A percentile compares a stretch with the other conserved stretches of the same genome.
Evolutionary conservation across 2,888 invertebrate species (phyloP).

Genomic region (Bimastos eiseni): DNA sequence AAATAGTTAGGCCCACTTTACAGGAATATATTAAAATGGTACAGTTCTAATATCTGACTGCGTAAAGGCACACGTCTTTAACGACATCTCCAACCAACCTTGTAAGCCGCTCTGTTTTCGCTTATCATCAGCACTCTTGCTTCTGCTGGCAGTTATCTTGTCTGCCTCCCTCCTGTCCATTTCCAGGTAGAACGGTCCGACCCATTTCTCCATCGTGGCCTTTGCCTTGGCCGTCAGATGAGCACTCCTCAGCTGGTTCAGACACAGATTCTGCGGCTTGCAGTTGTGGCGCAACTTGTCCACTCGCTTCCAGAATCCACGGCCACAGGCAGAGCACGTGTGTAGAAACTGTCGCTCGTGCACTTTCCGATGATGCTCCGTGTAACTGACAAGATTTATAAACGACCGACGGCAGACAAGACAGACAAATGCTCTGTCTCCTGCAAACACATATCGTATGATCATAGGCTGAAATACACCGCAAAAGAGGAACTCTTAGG

Average conservation of each 20-base stretch:
- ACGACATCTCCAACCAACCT: neutral
- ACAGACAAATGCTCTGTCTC: conserved; percentile 19
- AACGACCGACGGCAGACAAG: conserved; percentile 15
- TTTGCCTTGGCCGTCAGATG: conserved; percentile 14
- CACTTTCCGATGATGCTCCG: conserved; percentile 22
- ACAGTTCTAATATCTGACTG: too few species aligned
- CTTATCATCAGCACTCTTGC: neutral
- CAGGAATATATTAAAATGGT: neutral
- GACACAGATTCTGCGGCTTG: conserved; percentile 4
- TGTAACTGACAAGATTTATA: conserved; percentile 13
- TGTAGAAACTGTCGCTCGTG: conserved; percentile 23
- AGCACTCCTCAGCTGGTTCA: conserved; percentile 14
- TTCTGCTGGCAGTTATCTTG: neutral
- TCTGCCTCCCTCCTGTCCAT: conserved; percentile 17
- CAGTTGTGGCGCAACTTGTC: conserved; percentile 10
- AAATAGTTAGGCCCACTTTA: neutral
- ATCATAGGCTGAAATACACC: neutral
- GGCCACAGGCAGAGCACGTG: neutral
- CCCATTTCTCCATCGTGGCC: conserved; percentile 17
- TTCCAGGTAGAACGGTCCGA: conserved; percentile 16
- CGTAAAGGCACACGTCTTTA: neutral
- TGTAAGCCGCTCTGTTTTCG: neutral
- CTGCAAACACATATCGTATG: neutral
- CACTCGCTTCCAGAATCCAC: conserved; percentile 23
- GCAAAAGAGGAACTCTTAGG: neutral